Conservation (phyloP, 2,888 invertebrate genomes). For the Drosophila maculinotata region DNA sequence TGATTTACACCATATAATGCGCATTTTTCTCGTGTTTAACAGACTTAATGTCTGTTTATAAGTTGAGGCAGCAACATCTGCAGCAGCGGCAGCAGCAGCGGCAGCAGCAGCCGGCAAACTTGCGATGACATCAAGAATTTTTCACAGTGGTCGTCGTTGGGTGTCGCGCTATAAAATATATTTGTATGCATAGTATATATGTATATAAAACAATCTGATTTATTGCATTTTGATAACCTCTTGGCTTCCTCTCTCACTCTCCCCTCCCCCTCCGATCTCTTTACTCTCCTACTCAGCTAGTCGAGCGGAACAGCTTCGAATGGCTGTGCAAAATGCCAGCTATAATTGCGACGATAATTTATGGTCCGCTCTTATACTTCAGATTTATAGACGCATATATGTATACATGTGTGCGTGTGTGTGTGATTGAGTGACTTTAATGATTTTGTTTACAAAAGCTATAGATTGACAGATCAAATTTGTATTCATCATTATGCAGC, state of each 20-base stretch:
- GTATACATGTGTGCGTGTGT: conserved; percentile 14
- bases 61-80: conserved; percentile 28
- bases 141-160: conserved; percentile 34
- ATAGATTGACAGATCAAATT: conserved; percentile 25
- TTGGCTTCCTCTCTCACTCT: conserved; percentile 38
- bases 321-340: conserved; percentile 66
- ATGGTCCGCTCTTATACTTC: conserved; percentile 55
- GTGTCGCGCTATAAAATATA: conserved; percentile 69
- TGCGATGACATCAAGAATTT: conserved; percentile 32
- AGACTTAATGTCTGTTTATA: conserved; percentile 78
- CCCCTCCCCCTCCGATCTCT: background rate
- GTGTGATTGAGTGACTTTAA: conserved; percentile 51
- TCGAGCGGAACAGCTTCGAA: conserved; percentile 55
- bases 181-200: background rate
- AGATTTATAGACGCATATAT: conserved; percentile 55
- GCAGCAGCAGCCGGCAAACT: conserved; percentile 11
- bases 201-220: conserved; percentile 71
- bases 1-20: conserved; percentile 75
- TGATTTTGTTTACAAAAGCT: conserved; percentile 66
- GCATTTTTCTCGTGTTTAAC: conserved; percentile 75
- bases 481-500: conserved; percentile 24
- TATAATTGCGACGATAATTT: conserved; percentile 74
- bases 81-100: no score
- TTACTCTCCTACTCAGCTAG: conserved; percentile 24
- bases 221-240: conserved; percentile 80